phyloP scores from a whole-genome alignment of 2,888 invertebrate species.

The Amiota minor region DNA sequence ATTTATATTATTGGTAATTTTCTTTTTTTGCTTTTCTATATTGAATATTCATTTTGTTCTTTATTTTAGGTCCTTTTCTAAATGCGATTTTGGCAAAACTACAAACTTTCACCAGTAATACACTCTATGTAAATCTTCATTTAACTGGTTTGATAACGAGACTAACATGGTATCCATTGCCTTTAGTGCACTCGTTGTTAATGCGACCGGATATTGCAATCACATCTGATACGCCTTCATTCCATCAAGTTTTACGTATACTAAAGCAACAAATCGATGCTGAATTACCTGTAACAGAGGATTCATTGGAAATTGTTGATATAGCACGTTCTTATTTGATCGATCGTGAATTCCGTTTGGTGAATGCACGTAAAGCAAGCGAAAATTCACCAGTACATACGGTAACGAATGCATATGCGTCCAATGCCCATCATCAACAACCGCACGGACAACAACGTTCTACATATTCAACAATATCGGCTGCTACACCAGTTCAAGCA shows the following conservation, averaged over 20 bases:
- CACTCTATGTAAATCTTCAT: constrained; percentile 88
- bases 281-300: constrained; percentile 76
- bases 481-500: constrained; percentile 70
- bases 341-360: constrained; percentile 84
- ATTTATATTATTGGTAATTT: neutral
- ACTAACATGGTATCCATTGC: constrained; percentile 90
- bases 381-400: constrained; percentile 67
- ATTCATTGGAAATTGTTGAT: constrained; percentile 80
- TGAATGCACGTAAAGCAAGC: constrained; percentile 78
- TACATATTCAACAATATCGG: constrained; percentile 68
- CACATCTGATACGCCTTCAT: constrained; percentile 91
- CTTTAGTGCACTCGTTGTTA: constrained; percentile 88
- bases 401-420: constrained; percentile 74
- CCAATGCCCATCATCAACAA: constrained; percentile 35
- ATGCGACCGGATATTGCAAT: constrained; percentile 88
- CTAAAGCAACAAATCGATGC: constrained; percentile 91
- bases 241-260: constrained; percentile 89
- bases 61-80: constrained; percentile 82
- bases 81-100: constrained; percentile 86
- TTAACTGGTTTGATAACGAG: constrained; percentile 90
- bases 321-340: constrained; percentile 86
- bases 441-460: constrained; percentile 60
- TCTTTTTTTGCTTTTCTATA: constrained; percentile 10
- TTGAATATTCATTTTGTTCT: too few species aligned
- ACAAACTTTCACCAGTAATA: constrained; percentile 87